Evolutionary conservation across 2,113 vertebrate genomes (phyloP), one percentile per base, ranked within the genome.

Genomic region (Verasper variegatus): DNA sequence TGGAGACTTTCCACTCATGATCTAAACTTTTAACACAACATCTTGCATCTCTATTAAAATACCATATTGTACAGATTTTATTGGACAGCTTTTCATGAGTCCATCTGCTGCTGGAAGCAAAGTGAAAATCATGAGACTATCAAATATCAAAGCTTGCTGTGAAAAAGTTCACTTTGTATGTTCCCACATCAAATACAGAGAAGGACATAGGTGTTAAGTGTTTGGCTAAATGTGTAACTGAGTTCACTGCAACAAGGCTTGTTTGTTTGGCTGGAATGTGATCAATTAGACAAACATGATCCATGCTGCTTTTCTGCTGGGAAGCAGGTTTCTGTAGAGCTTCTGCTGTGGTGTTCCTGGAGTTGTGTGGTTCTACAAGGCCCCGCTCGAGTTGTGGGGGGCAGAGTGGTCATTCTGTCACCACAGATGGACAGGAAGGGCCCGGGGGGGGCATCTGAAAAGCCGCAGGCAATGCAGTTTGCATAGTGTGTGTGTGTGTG

Each of bases 351-450:
- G 11, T 77, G 70, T 72, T 68, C 66, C 70, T 80, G 27, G 45
- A 65, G 82, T 82, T 61, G 58, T 87, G 86, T 79, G 80, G 63
- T 62, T 82, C 31, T 37, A 58, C 79, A 58, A 13, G 75, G 81
- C 69, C 82, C 27, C 76, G 84, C 68, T 60, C 57, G 56, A 76
- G 78, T 92, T 61, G 86, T 63, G 60, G 83, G 88, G 79, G 85
- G 84, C 83, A 86, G 89, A 91, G 71, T 89, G 92, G 91, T 90
- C 91, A 91, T 92, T 89, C 91, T 93, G 92, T 90, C 91, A 88
- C 78, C 90, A 92, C 92, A 93, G 92, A 93, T 93, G 92, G 92
- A 92, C 92, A 93, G 91, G 90, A 92, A 93, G 86, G 73, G 74
- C 78, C 91, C 82, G 27, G 68, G 89, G 47, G 47, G 89, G 90